These are phyloP conservation scores for Ashinkailepas kermadecensis DNA, from an alignment of 2,888 invertebrate genomes.

Conservation along the genomic window DNA sequence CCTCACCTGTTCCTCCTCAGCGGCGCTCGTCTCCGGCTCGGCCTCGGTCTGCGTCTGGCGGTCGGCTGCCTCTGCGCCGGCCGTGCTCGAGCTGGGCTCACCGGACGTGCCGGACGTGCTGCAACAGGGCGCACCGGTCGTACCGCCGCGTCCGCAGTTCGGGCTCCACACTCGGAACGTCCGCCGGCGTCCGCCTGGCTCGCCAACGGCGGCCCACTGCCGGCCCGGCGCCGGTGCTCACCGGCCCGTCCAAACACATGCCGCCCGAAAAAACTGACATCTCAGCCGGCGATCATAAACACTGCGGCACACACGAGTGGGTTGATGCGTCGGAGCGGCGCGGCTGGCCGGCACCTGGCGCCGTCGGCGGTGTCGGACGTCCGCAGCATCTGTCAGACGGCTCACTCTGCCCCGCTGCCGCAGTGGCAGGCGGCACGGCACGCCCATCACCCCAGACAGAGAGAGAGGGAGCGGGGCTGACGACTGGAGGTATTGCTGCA, in stretches of 20 bases:
- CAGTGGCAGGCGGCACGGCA: too few relatives aligned
- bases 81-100: neutral
- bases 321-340: too few relatives aligned
- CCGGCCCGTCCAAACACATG: conserved; percentile 26
- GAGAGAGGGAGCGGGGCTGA: too few relatives aligned
- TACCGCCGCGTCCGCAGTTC: neutral
- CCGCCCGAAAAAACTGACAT: neutral
- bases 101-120: neutral
- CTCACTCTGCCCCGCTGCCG: too few relatives aligned
- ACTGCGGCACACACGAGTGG: neutral
- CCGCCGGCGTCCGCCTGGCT: neutral
- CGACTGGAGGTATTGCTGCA: too few relatives aligned
- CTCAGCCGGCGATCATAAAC: neutral
- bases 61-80: neutral
- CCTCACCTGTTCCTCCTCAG: neutral
- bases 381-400: too few relatives aligned
- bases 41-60: neutral
- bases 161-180: too few relatives aligned
- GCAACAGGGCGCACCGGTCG: neutral
- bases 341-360: too few relatives aligned
- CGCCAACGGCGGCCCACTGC: conserved; percentile 16
- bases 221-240: conserved; percentile 41
- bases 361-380: too few relatives aligned
- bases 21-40: neutral
- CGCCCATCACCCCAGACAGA: too few relatives aligned